Conservation (phyloP, 2,113 vertebrate genomes). For the Triplophysa dalaica region DNA sequence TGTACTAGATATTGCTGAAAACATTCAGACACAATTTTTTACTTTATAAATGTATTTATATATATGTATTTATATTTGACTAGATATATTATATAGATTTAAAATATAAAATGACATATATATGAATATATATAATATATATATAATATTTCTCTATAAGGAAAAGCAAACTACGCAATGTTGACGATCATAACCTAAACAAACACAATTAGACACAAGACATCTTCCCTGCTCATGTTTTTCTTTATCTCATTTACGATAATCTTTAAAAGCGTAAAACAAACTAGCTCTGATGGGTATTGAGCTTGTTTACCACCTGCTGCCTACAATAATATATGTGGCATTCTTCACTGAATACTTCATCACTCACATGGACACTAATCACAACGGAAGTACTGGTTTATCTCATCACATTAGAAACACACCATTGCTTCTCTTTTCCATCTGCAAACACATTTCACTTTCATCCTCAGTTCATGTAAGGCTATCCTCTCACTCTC, state of each 20-base stretch:
- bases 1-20: too few species aligned
- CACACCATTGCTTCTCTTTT: conserved; percentile 21
- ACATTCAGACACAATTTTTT: too few species aligned
- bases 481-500: not conserved
- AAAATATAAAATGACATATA: too few species aligned
- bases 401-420: conserved; percentile 27
- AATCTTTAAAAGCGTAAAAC: not conserved
- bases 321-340: not conserved
- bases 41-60: too few species aligned
- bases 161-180: not conserved
- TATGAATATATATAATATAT: too few species aligned
- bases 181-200: not conserved
- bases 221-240: not conserved
- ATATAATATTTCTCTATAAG: not conserved
- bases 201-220: not conserved
- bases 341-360: not conserved
- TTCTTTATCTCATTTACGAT: not conserved
- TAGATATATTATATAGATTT: not conserved
- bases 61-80: too few species aligned
- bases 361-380: conserved; percentile 14
- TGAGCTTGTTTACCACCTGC: conserved; percentile 17
- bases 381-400: conserved; percentile 29
- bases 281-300: conserved; percentile 1
- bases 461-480: conserved; percentile 11
- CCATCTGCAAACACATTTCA: conserved; percentile 3